A percentile compares a stretch with the other conserved stretches of the same genome.
Conservation (phyloP, 2,113 vertebrate genomes). For the Clarias gariepinus region DNA sequence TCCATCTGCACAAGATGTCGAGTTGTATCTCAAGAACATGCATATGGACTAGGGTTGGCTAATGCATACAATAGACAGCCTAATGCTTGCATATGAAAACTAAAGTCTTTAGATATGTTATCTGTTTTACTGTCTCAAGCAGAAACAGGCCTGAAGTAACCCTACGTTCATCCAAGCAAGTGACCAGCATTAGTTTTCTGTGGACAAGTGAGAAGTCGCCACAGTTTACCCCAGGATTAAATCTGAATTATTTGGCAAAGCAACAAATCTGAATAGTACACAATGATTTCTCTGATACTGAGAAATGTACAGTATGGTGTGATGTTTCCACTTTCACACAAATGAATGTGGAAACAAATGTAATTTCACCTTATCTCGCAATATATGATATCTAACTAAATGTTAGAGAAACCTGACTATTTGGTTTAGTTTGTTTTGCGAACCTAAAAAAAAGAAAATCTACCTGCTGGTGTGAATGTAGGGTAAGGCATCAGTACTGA, state of each 20-base stretch:
- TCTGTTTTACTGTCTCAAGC: conserved; percentile 41
- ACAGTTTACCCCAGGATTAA: neutral
- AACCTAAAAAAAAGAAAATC: neutral
- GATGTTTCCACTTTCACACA: neutral
- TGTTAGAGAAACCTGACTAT: neutral
- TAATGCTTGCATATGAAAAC: conserved; percentile 5
- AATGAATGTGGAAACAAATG: neutral
- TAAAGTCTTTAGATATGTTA: conserved; percentile 23
- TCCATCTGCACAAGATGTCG: conserved; percentile 16
- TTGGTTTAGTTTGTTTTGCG: neutral
- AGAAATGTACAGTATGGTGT: neutral
- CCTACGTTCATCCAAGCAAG: conserved; percentile 1
- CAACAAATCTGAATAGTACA: neutral
- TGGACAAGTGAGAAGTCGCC: neutral
- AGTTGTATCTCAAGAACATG: conserved; percentile 36
- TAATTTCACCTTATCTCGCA: neutral
- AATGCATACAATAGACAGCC: neutral
- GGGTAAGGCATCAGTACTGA: conserved; percentile 26
- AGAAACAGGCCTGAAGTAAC: conserved; percentile 44
- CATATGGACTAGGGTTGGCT: neutral
- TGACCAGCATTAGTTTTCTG: neutral
- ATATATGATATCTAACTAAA: neutral
- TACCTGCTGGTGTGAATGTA: conserved; percentile 3
- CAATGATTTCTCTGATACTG: neutral
- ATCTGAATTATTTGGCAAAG: neutral